These are phyloP conservation scores for Aphidius ervi DNA, from an alignment of 1,140 invertebrate genomes.

Conservation along the genomic window DNA sequence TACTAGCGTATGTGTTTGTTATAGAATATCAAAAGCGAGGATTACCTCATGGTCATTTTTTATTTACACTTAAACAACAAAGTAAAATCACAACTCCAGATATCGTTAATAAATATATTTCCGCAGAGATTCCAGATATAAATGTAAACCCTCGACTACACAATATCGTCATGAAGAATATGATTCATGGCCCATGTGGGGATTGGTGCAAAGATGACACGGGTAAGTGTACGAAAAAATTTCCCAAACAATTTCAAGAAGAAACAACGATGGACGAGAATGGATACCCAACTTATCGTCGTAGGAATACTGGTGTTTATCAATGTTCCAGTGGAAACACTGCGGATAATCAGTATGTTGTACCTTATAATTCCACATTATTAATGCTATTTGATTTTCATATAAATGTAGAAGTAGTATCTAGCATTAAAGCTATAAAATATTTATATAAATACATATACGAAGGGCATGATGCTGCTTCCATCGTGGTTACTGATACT, in stretches of 20 bases:
- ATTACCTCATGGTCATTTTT: slow-evolving; percentile 18
- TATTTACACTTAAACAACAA: slow-evolving; percentile 28
- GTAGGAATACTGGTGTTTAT: slow-evolving; percentile 11
- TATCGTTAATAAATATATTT: slow-evolving; percentile 22
- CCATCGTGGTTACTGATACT: not conserved
- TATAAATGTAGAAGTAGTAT: slow-evolving; percentile 8
- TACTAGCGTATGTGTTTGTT: slow-evolving; percentile 1
- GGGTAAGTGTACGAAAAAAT: slow-evolving; percentile 32
- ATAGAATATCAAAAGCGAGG: slow-evolving; percentile 19
- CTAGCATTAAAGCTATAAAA: slow-evolving; percentile 1
- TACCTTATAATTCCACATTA: slow-evolving; percentile 13
- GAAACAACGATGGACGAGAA: slow-evolving; percentile 35
- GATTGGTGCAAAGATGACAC: slow-evolving; percentile 18
- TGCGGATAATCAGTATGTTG: slow-evolving; percentile 8
- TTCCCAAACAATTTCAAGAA: slow-evolving; percentile 32
- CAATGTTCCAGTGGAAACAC: not conserved
- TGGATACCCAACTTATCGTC: slow-evolving; percentile 30
- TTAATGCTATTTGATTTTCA: not conserved
- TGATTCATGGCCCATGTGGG: slow-evolving; percentile 40
- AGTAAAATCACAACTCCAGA: slow-evolving; percentile 18
- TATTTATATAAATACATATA: slow-evolving; percentile 11
- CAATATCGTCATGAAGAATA: slow-evolving; percentile 21
- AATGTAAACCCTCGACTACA: slow-evolving; percentile 16
- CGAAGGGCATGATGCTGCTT: slow-evolving; percentile 4
- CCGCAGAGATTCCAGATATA: slow-evolving; percentile 25